A percentile compares a stretch with the other conserved stretches of the same genome.
These are phyloP conservation scores for Heteronetta atricapilla DNA, from an alignment of 2,113 vertebrate genomes.

Conservation along the genomic window DNA sequence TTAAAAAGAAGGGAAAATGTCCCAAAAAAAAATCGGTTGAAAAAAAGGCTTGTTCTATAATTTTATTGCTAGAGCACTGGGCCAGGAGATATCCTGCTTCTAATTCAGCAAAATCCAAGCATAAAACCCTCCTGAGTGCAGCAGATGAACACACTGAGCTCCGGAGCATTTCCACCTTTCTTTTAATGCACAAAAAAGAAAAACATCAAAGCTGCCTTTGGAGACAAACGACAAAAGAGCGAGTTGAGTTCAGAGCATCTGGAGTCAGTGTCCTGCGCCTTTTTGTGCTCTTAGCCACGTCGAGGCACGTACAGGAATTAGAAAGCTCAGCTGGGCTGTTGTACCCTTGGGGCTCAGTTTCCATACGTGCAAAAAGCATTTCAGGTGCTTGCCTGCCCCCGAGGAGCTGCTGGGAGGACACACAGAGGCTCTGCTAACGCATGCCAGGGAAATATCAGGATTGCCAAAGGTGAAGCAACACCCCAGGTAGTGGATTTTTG, in stretches of 20 bases:
- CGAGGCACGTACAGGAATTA: background rate
- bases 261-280: background rate
- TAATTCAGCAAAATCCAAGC: background rate
- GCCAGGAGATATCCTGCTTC: background rate
- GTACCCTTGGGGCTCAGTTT: background rate
- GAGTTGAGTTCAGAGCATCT: background rate
- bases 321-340: background rate
- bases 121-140: background rate
- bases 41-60: background rate
- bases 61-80: background rate
- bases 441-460: background rate
- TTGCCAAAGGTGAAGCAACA: background rate
- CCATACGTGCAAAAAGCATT: background rate
- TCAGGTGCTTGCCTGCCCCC: background rate
- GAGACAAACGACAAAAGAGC: background rate
- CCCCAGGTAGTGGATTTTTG: background rate
- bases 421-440: background rate
- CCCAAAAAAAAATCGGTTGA: background rate
- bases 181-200: background rate
- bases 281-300: background rate
- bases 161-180: background rate
- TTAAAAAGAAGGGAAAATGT: slow-evolving; percentile 28
- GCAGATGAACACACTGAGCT: background rate
- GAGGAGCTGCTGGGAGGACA: background rate
- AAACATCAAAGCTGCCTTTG: background rate